These are phyloP conservation scores for Otolemur crassicaudatus DNA, from an alignment of 2,797 vertebrate species.

Conservation along the genomic window DNA sequence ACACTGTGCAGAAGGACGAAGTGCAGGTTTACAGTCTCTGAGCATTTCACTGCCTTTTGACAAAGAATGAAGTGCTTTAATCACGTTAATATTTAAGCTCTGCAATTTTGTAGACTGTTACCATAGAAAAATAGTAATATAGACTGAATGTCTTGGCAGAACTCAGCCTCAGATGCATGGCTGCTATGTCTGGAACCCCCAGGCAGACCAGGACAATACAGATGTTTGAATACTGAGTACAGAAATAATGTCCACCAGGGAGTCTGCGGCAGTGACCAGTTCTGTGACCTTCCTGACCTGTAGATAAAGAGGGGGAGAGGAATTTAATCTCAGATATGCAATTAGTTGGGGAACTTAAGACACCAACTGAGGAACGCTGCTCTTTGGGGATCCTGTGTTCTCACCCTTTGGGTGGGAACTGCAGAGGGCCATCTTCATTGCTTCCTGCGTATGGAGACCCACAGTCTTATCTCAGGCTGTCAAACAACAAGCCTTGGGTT, in stretches of 20 bases:
- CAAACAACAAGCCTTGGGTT: background rate
- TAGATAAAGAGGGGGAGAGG: background rate
- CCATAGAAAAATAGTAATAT: background rate
- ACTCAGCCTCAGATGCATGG: background rate
- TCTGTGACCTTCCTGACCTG: background rate
- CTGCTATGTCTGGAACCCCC: background rate
- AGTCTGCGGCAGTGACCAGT: no score
- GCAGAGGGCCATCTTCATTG: background rate
- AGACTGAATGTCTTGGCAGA: background rate
- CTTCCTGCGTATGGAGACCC: background rate
- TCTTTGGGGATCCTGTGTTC: background rate
- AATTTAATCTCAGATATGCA: background rate
- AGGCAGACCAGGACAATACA: background rate
- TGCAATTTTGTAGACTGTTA: background rate
- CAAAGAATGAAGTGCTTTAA: background rate
- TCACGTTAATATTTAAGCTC: slow-evolving; percentile 15
- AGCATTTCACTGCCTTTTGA: slow-evolving; percentile 1
- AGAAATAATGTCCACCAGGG: background rate
- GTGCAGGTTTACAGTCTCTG: background rate
- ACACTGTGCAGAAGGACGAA: background rate
- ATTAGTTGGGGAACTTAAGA: background rate
- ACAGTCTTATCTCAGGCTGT: background rate
- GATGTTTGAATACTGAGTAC: no score
- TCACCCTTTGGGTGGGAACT: background rate
- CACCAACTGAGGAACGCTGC: background rate